These are phyloP conservation scores for Macrosteles quadrilineatus DNA, from an alignment of 1,140 invertebrate species.

Conservation along the genomic window DNA sequence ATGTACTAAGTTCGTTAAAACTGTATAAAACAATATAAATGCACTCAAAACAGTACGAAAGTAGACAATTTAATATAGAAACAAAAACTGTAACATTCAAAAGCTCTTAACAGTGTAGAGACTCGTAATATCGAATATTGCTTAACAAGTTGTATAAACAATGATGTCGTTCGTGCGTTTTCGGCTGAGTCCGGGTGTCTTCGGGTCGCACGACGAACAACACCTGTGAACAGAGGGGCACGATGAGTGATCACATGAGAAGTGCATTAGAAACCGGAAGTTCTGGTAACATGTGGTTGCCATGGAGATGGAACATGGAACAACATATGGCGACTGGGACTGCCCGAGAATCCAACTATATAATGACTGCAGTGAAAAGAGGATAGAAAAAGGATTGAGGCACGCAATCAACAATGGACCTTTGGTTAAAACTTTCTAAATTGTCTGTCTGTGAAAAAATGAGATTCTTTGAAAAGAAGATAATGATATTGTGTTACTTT, in stretches of 20 bases:
- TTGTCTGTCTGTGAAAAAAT: no score
- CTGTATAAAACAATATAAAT: no score
- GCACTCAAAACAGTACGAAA: neutral
- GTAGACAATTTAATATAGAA: conserved; percentile 12
- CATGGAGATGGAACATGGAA: conserved; percentile 1
- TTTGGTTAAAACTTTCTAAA: no score
- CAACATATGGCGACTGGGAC: conserved; percentile 18
- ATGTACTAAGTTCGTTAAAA: no score
- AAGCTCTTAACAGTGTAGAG: neutral
- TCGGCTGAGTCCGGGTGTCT: neutral
- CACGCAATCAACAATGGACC: no score
- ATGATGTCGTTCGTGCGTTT: neutral
- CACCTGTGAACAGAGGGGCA: conserved; percentile 15
- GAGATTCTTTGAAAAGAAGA: no score
- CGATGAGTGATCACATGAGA: conserved; percentile 20
- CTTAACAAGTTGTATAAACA: neutral
- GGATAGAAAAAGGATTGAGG: no score
- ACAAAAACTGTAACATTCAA: conserved; percentile 19
- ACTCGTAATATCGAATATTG: conserved; percentile 22
- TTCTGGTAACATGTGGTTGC: conserved; percentile 19
- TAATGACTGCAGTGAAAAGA: no score
- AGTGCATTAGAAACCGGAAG: conserved; percentile 22
- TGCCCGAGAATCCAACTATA: no score
- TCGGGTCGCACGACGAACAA: neutral
- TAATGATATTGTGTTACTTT: no score